Evolutionary conservation across 2,113 vertebrate species (phyloP).

Genomic region (Eulacestoma nigropectus): DNA sequence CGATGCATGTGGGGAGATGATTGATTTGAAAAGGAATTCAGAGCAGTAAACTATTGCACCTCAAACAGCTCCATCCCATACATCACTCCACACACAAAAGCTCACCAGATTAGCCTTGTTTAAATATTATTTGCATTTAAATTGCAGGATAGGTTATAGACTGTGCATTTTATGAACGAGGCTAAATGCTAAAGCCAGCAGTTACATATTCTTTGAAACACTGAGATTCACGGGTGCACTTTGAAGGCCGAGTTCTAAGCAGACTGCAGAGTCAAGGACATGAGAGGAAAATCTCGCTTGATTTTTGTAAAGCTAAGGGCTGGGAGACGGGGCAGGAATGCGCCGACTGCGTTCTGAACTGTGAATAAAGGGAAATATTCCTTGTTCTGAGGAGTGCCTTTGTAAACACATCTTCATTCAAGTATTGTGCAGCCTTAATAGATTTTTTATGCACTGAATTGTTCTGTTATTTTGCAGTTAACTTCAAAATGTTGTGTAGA

Average conservation of each 20-base stretch:
- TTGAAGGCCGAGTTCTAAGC: background rate
- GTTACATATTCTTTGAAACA: slow-evolving; percentile 28
- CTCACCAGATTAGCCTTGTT: slow-evolving; percentile 67
- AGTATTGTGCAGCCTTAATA: slow-evolving; percentile 50
- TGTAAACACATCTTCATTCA: slow-evolving; percentile 41
- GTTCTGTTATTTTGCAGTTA: slow-evolving; percentile 54
- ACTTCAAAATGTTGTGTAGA: slow-evolving; percentile 48
- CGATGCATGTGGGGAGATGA: slow-evolving; percentile 28
- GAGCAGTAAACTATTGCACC: slow-evolving; percentile 19
- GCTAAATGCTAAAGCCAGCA: slow-evolving; percentile 57
- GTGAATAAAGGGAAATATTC: background rate
- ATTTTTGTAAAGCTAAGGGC: background rate
- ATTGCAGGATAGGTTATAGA: slow-evolving; percentile 42
- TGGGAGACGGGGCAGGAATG: background rate
- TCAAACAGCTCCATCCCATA: slow-evolving; percentile 44
- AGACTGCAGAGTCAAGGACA: background rate
- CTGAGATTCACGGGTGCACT: background rate
- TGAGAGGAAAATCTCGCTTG: background rate
- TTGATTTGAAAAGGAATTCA: slow-evolving; percentile 46
- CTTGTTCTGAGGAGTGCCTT: background rate
- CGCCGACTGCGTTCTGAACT: background rate
- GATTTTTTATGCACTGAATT: slow-evolving; percentile 45
- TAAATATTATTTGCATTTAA: slow-evolving; percentile 76
- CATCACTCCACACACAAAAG: slow-evolving; percentile 49
- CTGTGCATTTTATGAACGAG: slow-evolving; percentile 29